A percentile compares a stretch with the other conserved stretches of the same genome.
These are phyloP conservation scores for Amyelois transitella DNA, from an alignment of 1,140 invertebrate species.

Conservation along the genomic window DNA sequence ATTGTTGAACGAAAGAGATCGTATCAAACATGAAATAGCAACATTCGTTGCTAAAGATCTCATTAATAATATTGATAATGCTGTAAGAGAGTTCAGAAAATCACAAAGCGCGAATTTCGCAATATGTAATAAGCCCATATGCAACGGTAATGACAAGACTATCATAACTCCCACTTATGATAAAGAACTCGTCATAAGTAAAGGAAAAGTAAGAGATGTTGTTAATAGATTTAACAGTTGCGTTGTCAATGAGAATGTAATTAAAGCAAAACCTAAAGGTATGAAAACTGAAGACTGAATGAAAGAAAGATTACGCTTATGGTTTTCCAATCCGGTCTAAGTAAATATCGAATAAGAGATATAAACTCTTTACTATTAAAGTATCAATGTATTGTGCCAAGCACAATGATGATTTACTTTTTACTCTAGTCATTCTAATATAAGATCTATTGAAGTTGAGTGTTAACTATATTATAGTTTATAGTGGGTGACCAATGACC, in stretches of 20 bases:
- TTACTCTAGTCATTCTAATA: slow-evolving; percentile 36
- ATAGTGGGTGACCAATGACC: slow-evolving; percentile 42
- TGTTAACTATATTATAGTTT: slow-evolving; percentile 16
- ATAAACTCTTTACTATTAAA: not conserved
- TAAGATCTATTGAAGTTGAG: slow-evolving; percentile 7
- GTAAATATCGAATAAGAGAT: slow-evolving; percentile 7
- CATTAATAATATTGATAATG: slow-evolving; percentile 62
- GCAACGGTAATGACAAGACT: slow-evolving; percentile 53
- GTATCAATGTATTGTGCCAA: slow-evolving; percentile 36
- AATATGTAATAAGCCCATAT: slow-evolving; percentile 34
- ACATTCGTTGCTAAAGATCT: slow-evolving; percentile 67
- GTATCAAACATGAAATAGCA: slow-evolving; percentile 66
- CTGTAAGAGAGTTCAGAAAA: slow-evolving; percentile 58
- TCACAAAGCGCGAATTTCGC: slow-evolving; percentile 52
- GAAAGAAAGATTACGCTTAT: slow-evolving; percentile 12
- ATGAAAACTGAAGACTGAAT: slow-evolving; percentile 45
- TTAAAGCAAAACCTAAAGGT: slow-evolving; percentile 34
- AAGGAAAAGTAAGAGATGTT: slow-evolving; percentile 69
- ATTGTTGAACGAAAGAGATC: slow-evolving; percentile 53
- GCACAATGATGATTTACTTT: slow-evolving; percentile 30
- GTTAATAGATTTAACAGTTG: slow-evolving; percentile 67
- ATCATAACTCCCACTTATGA: slow-evolving; percentile 62
- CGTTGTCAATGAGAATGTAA: slow-evolving; percentile 30
- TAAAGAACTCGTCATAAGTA: slow-evolving; percentile 66
- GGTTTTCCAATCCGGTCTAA: slow-evolving; percentile 32